Percentiles rank a stretch among this genome's conserved stretches.
phyloP scores from a whole-genome alignment of 2,113 vertebrate species.

The Proterorhinus semilunaris region DNA sequence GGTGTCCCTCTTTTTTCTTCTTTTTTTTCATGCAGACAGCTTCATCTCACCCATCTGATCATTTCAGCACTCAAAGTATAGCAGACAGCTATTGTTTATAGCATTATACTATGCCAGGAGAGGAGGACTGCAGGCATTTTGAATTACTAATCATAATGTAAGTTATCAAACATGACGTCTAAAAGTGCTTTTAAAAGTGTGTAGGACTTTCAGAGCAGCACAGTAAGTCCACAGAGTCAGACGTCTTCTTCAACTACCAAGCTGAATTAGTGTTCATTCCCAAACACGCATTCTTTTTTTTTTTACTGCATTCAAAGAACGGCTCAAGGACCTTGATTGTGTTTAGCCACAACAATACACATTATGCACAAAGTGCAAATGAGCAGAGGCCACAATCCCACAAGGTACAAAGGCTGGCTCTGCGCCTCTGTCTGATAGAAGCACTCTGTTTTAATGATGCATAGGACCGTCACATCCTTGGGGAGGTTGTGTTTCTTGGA shows the following conservation, averaged over 20 bases:
- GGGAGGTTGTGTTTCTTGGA: constrained; percentile 71
- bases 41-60: no score
- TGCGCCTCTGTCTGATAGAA: constrained; percentile 52
- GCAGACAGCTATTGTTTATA: no score
- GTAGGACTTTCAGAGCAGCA: no score
- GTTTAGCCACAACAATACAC: constrained; percentile 35
- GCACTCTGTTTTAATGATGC: constrained; percentile 71
- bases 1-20: no score
- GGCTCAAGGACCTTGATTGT: constrained; percentile 34
- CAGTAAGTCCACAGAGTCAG: constrained; percentile 44
- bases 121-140: no score
- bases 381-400: constrained; percentile 29
- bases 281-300: constrained; percentile 23
- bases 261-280: constrained; percentile 44
- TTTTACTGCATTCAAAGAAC: constrained; percentile 43
- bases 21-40: no score
- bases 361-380: constrained; percentile 38
- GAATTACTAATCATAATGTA: no score
- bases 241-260: constrained; percentile 57
- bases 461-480: constrained; percentile 54
- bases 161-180: no score
- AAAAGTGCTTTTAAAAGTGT: no score
- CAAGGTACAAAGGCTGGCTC: constrained; percentile 32
- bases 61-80: no score
- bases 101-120: no score